Percentiles rank a stretch among this genome's conserved stretches.
phyloP scores from a whole-genome alignment of 1,140 invertebrate genomes.

The Brevipalpus yothersi region DNA sequence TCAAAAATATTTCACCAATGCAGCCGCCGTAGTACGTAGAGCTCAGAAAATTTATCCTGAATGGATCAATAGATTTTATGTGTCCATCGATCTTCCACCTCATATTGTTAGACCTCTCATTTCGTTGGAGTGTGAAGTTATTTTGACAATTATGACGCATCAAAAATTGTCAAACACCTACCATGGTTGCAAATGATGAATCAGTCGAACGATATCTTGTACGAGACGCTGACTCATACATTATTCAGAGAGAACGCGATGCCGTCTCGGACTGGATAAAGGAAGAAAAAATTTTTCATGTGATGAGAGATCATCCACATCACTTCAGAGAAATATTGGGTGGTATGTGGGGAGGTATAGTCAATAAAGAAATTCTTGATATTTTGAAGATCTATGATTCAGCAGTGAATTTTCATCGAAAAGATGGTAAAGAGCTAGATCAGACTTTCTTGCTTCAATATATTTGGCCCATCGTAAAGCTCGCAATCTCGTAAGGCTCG shows the following conservation, averaged over 20 bases:
- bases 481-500: too few species aligned
- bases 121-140: not conserved
- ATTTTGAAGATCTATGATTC: not conserved
- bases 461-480: not conserved
- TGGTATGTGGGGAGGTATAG: not conserved
- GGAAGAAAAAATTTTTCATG: not conserved
- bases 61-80: not conserved
- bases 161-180: not conserved
- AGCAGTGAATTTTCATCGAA: not conserved
- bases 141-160: not conserved
- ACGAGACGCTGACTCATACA: not conserved
- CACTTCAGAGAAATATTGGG: not conserved
- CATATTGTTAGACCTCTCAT: not conserved
- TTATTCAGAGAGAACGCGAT: not conserved
- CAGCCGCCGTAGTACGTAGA: not conserved
- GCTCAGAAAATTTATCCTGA: not conserved
- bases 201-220: not conserved
- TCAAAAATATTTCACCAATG: too few species aligned
- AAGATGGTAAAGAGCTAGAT: not conserved
- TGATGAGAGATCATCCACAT: not conserved
- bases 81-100: not conserved
- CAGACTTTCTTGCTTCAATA: not conserved
- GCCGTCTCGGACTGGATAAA: not conserved
- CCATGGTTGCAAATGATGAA: not conserved
- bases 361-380: not conserved